Conservation (phyloP, 30 jellyfish, hydroid and myxozoan genomes). For the Hydractinia echinata region DNA sequence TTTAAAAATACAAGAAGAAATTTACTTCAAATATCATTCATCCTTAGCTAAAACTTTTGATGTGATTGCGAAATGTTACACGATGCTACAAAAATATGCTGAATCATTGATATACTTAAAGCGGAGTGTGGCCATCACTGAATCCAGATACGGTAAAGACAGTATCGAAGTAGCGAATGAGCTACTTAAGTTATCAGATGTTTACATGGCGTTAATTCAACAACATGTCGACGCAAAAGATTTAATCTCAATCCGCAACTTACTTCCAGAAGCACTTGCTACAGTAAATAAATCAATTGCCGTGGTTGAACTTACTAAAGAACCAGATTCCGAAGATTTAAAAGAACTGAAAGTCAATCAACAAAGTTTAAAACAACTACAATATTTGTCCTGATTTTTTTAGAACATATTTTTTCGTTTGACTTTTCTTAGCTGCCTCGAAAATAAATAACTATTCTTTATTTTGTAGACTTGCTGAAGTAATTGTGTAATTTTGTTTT, state of each 20-base stretch:
- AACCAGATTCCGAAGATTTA: slow-evolving; percentile 30
- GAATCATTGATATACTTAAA: slow-evolving; percentile 40
- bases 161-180: slow-evolving; percentile 72
- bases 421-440: no score
- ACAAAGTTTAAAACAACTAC: background rate
- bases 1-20: slow-evolving; percentile 28
- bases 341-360: slow-evolving; percentile 11
- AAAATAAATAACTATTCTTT: no score
- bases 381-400: background rate
- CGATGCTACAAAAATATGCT: slow-evolving; percentile 34
- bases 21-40: slow-evolving; percentile 34
- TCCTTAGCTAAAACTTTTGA: slow-evolving; percentile 42
- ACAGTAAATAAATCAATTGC: background rate
- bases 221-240: slow-evolving; percentile 20
- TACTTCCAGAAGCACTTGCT: slow-evolving; percentile 8
- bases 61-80: slow-evolving; percentile 54
- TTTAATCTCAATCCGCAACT: background rate
- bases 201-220: slow-evolving; percentile 42
- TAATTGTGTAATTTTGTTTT: no score
- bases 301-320: slow-evolving; percentile 16
- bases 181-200: slow-evolving; percentile 59
- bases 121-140: slow-evolving; percentile 37
- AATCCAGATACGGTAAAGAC: slow-evolving; percentile 46
- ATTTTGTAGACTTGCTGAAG: no score
- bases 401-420: no score